Evolutionary conservation across 2,797 vertebrate genomes (phyloP), one percentile per base, ranked within the genome.

Genomic region (Neomorphus geoffroyi): DNA sequence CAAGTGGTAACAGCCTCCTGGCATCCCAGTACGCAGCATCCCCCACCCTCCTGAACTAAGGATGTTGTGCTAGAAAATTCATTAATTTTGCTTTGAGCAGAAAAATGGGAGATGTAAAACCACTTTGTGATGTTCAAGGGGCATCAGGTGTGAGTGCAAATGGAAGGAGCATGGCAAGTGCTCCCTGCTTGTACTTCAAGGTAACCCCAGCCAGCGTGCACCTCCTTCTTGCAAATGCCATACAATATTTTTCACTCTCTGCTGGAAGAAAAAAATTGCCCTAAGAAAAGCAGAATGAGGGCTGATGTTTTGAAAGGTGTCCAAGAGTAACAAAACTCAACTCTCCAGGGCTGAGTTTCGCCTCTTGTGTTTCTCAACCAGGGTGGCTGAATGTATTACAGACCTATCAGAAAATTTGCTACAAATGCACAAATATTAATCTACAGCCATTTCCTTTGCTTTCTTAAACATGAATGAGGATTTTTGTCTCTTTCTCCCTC

Each of bases 401-500:
- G 93, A 96, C 94, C 95, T 97, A 97, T 97, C 96, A 93, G 90
- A 97, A 97, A 95, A 94, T 96, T 73, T 77, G 81, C 93, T 97
- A 96, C 96, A 96, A 97, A 97, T 94, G 94, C 94, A 97, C 97
- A 96, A 98, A 97, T 96, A 97, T 97, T 97, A 98, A 98, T 97
- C 97, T 98, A 96, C 96, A 96, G 97, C 95, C 96, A 97, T 98
- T 98, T 98, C 98, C 98, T 98, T 97, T 96, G 83, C 73, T 94
- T 97, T 97, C 85, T 91, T 97, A 98, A 97, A 96, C 96, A 97
- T 97, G 98, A 98, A 98, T 98, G 98, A 98, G 97, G 97, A 98
- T 97, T 97, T 98, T 98, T 98, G 97, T 98, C 97, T 97, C 72
- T 95, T 98, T 97, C 97, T 97, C 97, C 98, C 97, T 97, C 96